These are phyloP conservation scores for Buteo buteo DNA, from an alignment of 2,113 vertebrate species.

Conservation along the genomic window DNA sequence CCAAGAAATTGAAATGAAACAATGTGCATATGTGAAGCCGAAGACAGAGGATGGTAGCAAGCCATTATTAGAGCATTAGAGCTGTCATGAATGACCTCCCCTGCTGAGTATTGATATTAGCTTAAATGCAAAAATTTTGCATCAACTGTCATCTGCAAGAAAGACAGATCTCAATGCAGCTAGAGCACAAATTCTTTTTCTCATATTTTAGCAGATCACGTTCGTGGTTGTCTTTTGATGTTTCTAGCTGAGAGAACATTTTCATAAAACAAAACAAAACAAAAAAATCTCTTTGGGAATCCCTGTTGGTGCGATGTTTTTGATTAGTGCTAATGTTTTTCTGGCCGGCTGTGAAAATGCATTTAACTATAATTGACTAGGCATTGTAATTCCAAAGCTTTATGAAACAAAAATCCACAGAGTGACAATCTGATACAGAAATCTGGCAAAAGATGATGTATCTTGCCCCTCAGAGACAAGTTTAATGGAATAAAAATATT, in stretches of 20 bases:
- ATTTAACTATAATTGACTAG: slow-evolving; percentile 69
- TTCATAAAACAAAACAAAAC: slow-evolving; percentile 31
- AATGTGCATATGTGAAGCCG: background rate
- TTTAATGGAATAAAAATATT: slow-evolving; percentile 65
- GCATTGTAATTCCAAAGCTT: slow-evolving; percentile 66
- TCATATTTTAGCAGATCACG: background rate
- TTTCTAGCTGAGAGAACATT: slow-evolving; percentile 47
- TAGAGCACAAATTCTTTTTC: background rate
- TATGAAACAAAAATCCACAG: slow-evolving; percentile 47
- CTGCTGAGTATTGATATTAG: background rate
- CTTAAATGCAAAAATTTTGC: background rate
- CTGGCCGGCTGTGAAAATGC: slow-evolving; percentile 68
- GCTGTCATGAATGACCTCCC: background rate
- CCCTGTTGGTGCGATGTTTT: slow-evolving; percentile 48
- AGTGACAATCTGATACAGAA: slow-evolving; percentile 64
- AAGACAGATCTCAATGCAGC: background rate
- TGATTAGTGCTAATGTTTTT: slow-evolving; percentile 70
- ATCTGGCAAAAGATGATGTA: slow-evolving; percentile 53
- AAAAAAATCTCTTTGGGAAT: slow-evolving; percentile 42
- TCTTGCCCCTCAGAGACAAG: slow-evolving; percentile 26
- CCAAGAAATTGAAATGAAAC: background rate
- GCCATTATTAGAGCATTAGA: background rate
- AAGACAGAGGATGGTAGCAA: background rate
- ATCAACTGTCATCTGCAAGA: background rate
- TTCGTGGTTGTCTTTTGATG: slow-evolving; percentile 30